Evolutionary conservation across 2,888 invertebrate species (phyloP).

Genomic region (Drosophila differens): DNA sequence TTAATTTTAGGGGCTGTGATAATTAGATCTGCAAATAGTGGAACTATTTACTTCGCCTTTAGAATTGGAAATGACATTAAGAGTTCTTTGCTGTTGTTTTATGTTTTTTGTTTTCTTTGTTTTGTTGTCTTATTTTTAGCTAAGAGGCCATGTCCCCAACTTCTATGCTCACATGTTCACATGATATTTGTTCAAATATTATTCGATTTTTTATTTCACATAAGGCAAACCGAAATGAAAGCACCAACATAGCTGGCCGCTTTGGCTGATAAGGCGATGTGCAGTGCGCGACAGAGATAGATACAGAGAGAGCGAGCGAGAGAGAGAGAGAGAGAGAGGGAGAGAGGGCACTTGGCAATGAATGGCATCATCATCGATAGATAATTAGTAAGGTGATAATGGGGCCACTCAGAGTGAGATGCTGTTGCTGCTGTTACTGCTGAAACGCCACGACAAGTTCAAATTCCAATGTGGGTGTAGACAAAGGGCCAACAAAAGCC

Average conservation of each 20-base stretch:
- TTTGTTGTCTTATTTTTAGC: slow-evolving; percentile 10
- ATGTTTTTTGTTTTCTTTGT: slow-evolving; percentile 11
- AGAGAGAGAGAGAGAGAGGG: neutral
- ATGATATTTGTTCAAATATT: slow-evolving; percentile 59
- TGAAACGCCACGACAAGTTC: slow-evolving; percentile 62
- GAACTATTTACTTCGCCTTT: slow-evolving; percentile 13
- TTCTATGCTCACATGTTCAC: slow-evolving; percentile 45
- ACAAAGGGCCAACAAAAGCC: slow-evolving; percentile 27
- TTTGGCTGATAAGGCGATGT: slow-evolving; percentile 59
- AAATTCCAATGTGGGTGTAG: slow-evolving; percentile 74
- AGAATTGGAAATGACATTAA: slow-evolving; percentile 28
- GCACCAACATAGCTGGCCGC: slow-evolving; percentile 49
- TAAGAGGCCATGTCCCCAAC: slow-evolving; percentile 14
- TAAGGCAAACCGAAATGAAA: slow-evolving; percentile 52
- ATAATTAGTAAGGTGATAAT: slow-evolving; percentile 78
- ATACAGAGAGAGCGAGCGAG: neutral
- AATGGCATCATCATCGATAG: slow-evolving; percentile 74
- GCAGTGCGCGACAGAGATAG: neutral
- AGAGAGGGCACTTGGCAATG: slow-evolving; percentile 43
- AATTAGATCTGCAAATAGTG: slow-evolving; percentile 25
- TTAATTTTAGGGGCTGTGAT: slow-evolving; percentile 16
- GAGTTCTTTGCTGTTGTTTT: slow-evolving; percentile 10
- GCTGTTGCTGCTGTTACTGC: slow-evolving; percentile 55
- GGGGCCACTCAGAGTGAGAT: slow-evolving; percentile 62
- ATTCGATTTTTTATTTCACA: slow-evolving; percentile 48